Evolutionary conservation across 2,888 invertebrate genomes (phyloP), one percentile per base, ranked within the genome.

Genomic region (Mythimna pallens): DNA sequence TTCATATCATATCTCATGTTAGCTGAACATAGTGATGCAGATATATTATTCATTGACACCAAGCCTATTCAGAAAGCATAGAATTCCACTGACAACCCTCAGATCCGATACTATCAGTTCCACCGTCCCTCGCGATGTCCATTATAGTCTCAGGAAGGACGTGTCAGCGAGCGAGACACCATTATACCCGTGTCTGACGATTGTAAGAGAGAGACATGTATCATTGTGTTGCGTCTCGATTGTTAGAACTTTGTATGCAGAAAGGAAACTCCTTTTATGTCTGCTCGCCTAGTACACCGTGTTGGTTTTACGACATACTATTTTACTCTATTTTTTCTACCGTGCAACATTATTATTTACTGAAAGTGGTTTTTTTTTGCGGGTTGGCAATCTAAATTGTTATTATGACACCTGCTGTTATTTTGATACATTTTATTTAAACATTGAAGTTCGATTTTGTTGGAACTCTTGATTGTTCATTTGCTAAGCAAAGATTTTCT

Each of bases 171-270:
- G 92, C 86, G 93, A 92, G 94, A 94, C 92, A 87, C 92, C 90
- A 91, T 93, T 94, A 95, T 94, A 81, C 91, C 89, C 90, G 78
- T 89, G 91, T 94, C 92, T 86, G 80, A 81, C 82, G 92, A 84
- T 90, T 91, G 92, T 94, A 94, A 92, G 91, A 91, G 93, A 94
- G 89, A 89, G 92, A 93, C 93, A 91, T 86, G 85, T 89, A 90
- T 91, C 91, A 92, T 94, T 95, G 94, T 94, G 91, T 91, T 94
- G 90, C 91, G 92, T 74, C 87, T 92, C 93, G 92, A 94, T 94
- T 94, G 94, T 94, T 88, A 88, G 80, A 92, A 93, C 89, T 94
- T 94, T 93, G 93, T 93, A 94, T 94, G 93, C 92, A 92, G 90
- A 91, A 88, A 89, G 92, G 92, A 93, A 93, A 89, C 92, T 91